These are phyloP conservation scores for Priocnemis perturbator DNA, from an alignment of 2,888 invertebrate species.

Conservation along the genomic window DNA sequence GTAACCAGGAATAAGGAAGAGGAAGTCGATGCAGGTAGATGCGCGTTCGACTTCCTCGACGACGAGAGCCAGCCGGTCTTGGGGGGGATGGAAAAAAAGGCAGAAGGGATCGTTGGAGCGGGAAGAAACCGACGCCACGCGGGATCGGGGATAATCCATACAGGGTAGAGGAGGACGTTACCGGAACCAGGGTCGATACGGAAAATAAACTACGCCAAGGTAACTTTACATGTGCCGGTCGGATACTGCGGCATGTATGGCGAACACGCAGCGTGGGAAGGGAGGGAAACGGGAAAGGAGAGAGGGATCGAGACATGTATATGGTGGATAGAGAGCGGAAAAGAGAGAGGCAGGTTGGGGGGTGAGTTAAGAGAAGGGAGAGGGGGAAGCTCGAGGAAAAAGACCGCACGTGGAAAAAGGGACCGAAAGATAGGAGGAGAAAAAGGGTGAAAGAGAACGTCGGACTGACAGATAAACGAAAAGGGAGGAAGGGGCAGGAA, in stretches of 20 bases:
- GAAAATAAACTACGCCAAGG: slow-evolving; percentile 48
- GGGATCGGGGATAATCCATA: slow-evolving; percentile 44
- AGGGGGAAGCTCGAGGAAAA: neutral
- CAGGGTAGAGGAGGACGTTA: slow-evolving; percentile 30
- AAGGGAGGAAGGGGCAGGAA: slow-evolving; percentile 3
- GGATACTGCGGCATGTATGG: slow-evolving; percentile 37
- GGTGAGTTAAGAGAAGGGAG: neutral
- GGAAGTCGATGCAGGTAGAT: too few species aligned
- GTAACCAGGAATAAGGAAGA: slow-evolving; percentile 9
- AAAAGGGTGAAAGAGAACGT: slow-evolving; percentile 10
- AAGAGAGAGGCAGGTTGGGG: slow-evolving; percentile 3
- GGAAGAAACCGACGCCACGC: slow-evolving; percentile 2
- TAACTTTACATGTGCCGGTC: slow-evolving; percentile 41
- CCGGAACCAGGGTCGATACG: slow-evolving; percentile 51
- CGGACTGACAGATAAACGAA: slow-evolving; percentile 12
- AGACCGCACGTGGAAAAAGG: slow-evolving; percentile 5
- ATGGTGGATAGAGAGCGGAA: too few species aligned
- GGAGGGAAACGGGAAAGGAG: slow-evolving; percentile 6
- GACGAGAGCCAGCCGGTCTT: too few species aligned
- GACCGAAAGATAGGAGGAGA: slow-evolving; percentile 3
- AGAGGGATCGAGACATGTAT: neutral
- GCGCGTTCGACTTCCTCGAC: too few species aligned
- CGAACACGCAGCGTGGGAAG: slow-evolving; percentile 22
- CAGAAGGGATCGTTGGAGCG: slow-evolving; percentile 6
- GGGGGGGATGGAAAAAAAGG: slow-evolving; percentile 18